Percentiles rank a stretch among this genome's conserved stretches.
Conservation (phyloP, 1,140 invertebrate species). For the Polypedilum pembai region DNA sequence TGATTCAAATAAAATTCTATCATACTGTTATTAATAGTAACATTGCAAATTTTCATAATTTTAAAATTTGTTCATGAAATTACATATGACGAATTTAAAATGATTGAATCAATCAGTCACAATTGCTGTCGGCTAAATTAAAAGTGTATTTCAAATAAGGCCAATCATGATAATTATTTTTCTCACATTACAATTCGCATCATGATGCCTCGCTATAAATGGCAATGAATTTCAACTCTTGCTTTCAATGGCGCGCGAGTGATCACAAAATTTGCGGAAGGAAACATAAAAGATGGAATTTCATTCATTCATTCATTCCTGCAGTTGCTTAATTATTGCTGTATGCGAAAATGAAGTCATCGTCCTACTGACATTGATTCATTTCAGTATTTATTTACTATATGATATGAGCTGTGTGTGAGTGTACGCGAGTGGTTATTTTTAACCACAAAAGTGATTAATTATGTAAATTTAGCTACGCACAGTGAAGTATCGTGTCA, state of each 20-base stretch:
- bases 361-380: background rate
- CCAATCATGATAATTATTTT: background rate
- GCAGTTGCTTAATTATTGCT: too few species aligned
- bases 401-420: too few species aligned
- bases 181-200: too few species aligned
- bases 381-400: background rate
- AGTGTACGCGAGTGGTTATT: too few species aligned
- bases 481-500: background rate
- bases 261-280: background rate
- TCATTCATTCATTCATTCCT: background rate
- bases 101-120: background rate
- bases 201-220: background rate
- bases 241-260: background rate
- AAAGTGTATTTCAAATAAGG: background rate
- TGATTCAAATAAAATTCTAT: too few species aligned
- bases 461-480: background rate
- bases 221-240: background rate
- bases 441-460: background rate
- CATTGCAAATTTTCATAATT: too few species aligned
- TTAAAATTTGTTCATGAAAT: too few species aligned
- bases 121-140: background rate
- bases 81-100: too few species aligned
- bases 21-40: too few species aligned
- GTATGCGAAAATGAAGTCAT: background rate
- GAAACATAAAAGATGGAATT: background rate